phyloP scores from a whole-genome alignment of 2,797 vertebrate genomes.

The Spinibarbus caldwelli region DNA sequence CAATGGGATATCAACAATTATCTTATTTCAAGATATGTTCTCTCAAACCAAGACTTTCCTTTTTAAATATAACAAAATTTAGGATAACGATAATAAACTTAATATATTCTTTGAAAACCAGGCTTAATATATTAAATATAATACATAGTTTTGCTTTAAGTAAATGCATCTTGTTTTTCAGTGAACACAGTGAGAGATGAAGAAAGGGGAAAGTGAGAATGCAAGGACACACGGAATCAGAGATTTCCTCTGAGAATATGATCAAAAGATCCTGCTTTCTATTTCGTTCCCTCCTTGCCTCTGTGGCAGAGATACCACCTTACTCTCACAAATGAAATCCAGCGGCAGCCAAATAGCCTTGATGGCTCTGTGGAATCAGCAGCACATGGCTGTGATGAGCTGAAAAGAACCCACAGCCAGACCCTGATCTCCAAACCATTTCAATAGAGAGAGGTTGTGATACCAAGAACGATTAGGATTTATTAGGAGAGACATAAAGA shows the following conservation, averaged over 20 bases:
- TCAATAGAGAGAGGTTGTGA: constrained; percentile 12
- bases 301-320: constrained; percentile 29
- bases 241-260: constrained; percentile 72
- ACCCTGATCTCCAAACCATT: constrained; percentile 29
- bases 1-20: neutral
- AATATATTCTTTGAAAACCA: neutral
- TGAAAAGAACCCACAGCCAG: constrained; percentile 20
- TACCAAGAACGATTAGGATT: constrained; percentile 25
- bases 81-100: neutral
- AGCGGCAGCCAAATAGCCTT: constrained; percentile 23
- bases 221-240: constrained; percentile 58
- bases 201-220: neutral
- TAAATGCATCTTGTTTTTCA: neutral
- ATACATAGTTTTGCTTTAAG: neutral
- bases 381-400: constrained; percentile 7
- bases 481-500: constrained; percentile 30
- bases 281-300: constrained; percentile 27
- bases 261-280: constrained; percentile 64
- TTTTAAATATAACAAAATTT: neutral
- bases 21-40: neutral
- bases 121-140: neutral
- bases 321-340: constrained; percentile 36
- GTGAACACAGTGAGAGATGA: neutral
- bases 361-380: constrained; percentile 16
- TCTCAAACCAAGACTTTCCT: neutral